phyloP scores from a whole-genome alignment of 2,888 invertebrate species.

The Hemithea aestivaria region DNA sequence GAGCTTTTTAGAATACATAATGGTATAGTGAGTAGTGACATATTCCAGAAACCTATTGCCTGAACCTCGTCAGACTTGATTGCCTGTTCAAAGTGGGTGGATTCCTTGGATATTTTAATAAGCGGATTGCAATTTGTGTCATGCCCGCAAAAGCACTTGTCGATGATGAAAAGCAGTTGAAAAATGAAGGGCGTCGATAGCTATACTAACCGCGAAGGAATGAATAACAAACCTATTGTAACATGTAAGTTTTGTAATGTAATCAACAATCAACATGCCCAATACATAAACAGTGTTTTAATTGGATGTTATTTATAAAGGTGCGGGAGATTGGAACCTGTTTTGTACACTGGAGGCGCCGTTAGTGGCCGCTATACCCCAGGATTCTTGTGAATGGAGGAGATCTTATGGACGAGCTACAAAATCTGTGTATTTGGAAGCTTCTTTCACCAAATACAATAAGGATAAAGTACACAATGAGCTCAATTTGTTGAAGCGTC shows the following conservation, averaged over 20 bases:
- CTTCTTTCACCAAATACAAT: constrained; percentile 89
- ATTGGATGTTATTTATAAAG: constrained; percentile 75
- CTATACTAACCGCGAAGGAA: constrained; percentile 72
- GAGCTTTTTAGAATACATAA: too few species aligned
- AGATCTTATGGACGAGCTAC: constrained; percentile 92
- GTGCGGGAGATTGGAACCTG: constrained; percentile 91
- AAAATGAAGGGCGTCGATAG: constrained; percentile 81
- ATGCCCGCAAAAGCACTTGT: constrained; percentile 59
- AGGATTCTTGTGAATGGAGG: constrained; percentile 95
- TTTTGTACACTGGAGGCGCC: constrained; percentile 90
- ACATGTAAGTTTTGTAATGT: constrained; percentile 81
- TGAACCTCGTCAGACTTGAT: constrained; percentile 15
- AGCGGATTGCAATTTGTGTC: constrained; percentile 59
- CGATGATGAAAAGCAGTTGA: constrained; percentile 62
- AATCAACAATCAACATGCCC: not conserved
- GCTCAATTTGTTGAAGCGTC: constrained; percentile 90
- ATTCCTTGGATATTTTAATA: constrained; percentile 39
- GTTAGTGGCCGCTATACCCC: constrained; percentile 88
- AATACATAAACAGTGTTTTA: not conserved
- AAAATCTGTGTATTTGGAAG: constrained; percentile 90
- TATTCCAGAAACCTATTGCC: too few species aligned
- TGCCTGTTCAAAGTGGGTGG: constrained; percentile 63
- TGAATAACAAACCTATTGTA: constrained; percentile 85
- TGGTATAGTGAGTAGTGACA: too few species aligned
- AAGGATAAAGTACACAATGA: constrained; percentile 86